A percentile compares a stretch with the other conserved stretches of the same genome.
Conservation (phyloP, 64 coral and sea anemone species). For the Stichodactyla helianthus region DNA sequence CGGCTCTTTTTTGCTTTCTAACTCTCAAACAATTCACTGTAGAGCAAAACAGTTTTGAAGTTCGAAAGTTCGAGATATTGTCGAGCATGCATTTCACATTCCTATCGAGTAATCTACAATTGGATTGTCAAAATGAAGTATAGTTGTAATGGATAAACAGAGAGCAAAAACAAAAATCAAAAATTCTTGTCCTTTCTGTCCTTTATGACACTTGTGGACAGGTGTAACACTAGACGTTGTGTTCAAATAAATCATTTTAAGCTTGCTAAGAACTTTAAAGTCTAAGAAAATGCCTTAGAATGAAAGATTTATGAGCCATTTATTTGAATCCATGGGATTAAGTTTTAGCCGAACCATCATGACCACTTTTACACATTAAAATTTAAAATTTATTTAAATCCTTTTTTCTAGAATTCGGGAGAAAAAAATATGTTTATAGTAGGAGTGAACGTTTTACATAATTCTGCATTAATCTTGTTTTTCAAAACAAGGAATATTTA, state of each 20-base stretch:
- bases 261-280: not conserved
- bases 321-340: not conserved
- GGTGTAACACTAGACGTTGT: not conserved
- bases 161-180: not conserved
- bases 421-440: not conserved
- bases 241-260: conserved; percentile 15
- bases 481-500: not conserved
- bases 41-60: not conserved
- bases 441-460: not conserved
- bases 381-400: not conserved
- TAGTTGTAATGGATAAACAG: not conserved
- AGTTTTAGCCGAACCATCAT: not conserved
- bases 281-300: not conserved
- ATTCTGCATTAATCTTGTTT: not conserved
- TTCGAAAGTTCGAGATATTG: not conserved
- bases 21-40: not conserved
- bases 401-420: not conserved
- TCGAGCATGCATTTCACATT: not conserved
- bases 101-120: not conserved
- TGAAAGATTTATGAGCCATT: conserved; percentile 10
- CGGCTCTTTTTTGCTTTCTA: not conserved
- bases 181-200: not conserved
- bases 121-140: not conserved
- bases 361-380: not conserved
- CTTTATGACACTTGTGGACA: not conserved